Evolutionary conservation across 2,888 invertebrate genomes (phyloP), one percentile per base, ranked within the genome.

Genomic region (Pherbina coryleti): DNA sequence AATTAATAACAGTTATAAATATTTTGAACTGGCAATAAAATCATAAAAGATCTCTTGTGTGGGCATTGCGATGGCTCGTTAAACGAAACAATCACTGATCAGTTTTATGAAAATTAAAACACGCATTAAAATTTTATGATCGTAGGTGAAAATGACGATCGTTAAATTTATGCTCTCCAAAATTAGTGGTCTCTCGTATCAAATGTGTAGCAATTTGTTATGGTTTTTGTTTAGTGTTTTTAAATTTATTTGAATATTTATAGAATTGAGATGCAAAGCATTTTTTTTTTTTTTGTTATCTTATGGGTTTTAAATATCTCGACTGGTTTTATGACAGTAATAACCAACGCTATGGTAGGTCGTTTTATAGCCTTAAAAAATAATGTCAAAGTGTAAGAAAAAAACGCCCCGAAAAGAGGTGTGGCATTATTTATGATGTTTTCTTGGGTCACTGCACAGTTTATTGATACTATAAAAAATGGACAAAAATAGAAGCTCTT

Each of bases 1-100:
- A 73, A 73, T 73, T 73, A 73, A 73, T 73, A 73, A 73, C 62
- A 25, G 31, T 67, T 67, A 75, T 75, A 75, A 66, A 75, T 67
- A 67, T 75, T 55, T 60, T 31, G 37, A 53, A 67, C 64, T 25
- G 53, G 17, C 55, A 9, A 57, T 75, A 55, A 75, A 67, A 37
- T 11, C 22, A 31, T 31, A 53, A 34, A 67, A 67, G 37, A 25
- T 17, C 2, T 34, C 31, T 55, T 67, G 66, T 75, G 67, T 67
- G 75, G 55, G 75, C 19, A 75, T 22, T 22, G n/a, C 8, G 55
- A 19, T 53, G 22, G 34, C 28, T 49, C 72, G 25, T 49, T 62
- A 44, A 62, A 49, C n/a, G 17, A 60, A 62, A 19, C 22, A 66
- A 14, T 34, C 22, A 66, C 25, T 53, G 75, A 31, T 25, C 49